Percentiles rank a stretch among this genome's conserved stretches.
Conservation (phyloP, 2,888 invertebrate genomes). For the Galerucella calmariensis region DNA sequence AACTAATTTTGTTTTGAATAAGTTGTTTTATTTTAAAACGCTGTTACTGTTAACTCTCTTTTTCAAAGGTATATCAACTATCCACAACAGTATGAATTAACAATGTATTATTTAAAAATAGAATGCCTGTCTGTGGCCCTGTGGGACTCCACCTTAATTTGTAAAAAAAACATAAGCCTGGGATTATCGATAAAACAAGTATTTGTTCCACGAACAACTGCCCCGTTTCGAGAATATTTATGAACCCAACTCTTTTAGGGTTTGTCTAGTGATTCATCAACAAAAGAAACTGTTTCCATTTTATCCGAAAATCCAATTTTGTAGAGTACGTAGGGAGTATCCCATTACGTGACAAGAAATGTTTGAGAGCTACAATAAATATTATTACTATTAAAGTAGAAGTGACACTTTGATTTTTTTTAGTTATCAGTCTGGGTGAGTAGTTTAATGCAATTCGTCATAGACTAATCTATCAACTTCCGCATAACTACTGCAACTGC, state of each 20-base stretch:
- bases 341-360: slow-evolving; percentile 5
- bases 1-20: too few species aligned
- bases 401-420: not conserved
- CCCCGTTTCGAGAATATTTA: slow-evolving; percentile 15
- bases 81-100: not conserved
- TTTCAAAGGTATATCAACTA: too few species aligned
- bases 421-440: not conserved
- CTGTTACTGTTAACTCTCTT: too few species aligned
- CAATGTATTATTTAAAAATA: not conserved
- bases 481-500: too few species aligned
- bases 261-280: slow-evolving; percentile 20
- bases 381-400: not conserved
- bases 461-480: too few species aligned
- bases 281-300: slow-evolving; percentile 14
- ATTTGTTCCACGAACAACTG: not conserved
- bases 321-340: slow-evolving; percentile 12
- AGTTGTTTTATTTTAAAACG: too few species aligned
- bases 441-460: too few species aligned
- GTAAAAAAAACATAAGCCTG: not conserved
- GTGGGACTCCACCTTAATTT: slow-evolving; percentile 3
- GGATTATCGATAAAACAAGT: slow-evolving; percentile 1
- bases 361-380: not conserved
- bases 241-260: slow-evolving; percentile 1
- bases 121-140: too few species aligned
- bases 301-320: slow-evolving; percentile 13